Conservation (phyloP, 2,888 invertebrate genomes). For the Pristionchus exspectatus region DNA sequence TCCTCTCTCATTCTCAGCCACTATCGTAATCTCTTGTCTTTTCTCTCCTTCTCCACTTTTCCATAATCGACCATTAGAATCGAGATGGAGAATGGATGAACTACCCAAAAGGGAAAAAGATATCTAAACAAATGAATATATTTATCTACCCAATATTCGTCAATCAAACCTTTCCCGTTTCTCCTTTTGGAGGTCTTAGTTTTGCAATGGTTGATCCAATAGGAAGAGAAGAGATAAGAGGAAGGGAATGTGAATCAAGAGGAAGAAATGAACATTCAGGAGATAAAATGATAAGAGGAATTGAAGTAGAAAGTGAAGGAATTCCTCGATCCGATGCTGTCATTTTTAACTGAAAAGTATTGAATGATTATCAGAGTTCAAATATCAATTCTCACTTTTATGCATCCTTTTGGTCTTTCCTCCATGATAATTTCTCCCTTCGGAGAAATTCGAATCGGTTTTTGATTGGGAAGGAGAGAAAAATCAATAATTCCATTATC, state of each 20-base stretch:
- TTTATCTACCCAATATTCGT: neutral
- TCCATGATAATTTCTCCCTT: slow-evolving; percentile 33
- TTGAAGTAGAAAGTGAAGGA: slow-evolving; percentile 30
- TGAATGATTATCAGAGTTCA: neutral
- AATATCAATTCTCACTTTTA: slow-evolving; percentile 30
- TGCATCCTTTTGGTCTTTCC: neutral
- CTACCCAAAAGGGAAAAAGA: neutral
- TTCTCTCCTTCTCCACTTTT: slow-evolving; percentile 21
- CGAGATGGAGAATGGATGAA: neutral
- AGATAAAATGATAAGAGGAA: slow-evolving; percentile 22
- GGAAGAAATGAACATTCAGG: slow-evolving; percentile 13
- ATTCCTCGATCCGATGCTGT: slow-evolving; percentile 37
- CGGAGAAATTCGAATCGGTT: neutral
- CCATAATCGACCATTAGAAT: neutral
- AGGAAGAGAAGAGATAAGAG: slow-evolving; percentile 48
- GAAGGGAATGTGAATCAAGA: slow-evolving; percentile 23
- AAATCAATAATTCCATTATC: slow-evolving; percentile 48
- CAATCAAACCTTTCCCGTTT: neutral
- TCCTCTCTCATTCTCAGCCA: slow-evolving; percentile 16
- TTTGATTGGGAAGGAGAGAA: slow-evolving; percentile 12
- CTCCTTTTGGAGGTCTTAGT: slow-evolving; percentile 7
- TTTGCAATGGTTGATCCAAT: neutral
- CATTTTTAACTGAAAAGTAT: neutral
- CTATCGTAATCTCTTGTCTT: neutral
- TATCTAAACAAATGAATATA: neutral